Evolutionary conservation across 2,113 vertebrate species (phyloP), one percentile per base, ranked within the genome.

Genomic region (Morone saxatilis): DNA sequence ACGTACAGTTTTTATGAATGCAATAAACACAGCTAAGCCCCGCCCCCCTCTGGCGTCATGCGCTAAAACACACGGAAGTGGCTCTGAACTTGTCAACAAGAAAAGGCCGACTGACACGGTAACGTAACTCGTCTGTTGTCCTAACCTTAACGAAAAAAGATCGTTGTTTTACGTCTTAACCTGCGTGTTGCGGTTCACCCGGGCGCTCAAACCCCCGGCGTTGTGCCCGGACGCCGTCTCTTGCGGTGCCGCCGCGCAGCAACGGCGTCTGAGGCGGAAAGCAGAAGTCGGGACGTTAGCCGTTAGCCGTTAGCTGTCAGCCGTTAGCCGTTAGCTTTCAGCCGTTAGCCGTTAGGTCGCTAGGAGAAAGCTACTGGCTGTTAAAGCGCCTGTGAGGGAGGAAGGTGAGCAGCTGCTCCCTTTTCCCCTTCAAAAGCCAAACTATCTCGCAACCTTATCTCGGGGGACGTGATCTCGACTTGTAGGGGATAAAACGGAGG

Each of bases 11-110:
- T 83, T 87, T 67, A 80, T 88, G 71, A 92, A 89, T 83, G 78
- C 17, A 6, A 17, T 0, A 12, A 43, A 22, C 45, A 3, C 7
- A 11, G 1, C 2, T 25, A 80, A 76, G 83, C 85, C 71, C 71
- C 83, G 82, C 86, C 84, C 81, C 3, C 6, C 10, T 4, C 3
- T 12, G 10, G 4, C 45, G 88, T 87, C 89, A 90, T 10, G 31
- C 59, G 60, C 60, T 62, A 25, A 87, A 85, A 47, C 25, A 90
- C 41, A 72, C 94, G 96, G 95, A 96, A 96, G 95, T 93, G 36
- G 71, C 14, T 81, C 50, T 54, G 80, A 88, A 90, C 77, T 94
- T 95, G 92, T 95, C 95, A 95, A 95, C 92, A 95, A 90, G 81
- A 87, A 41, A 31, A 89, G 90, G 83, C 93, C 78, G 65, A 90